Percentiles rank a stretch among this genome's conserved stretches.
These are phyloP conservation scores for Nomada fucata DNA, from an alignment of 2,888 invertebrate species.

Conservation along the genomic window DNA sequence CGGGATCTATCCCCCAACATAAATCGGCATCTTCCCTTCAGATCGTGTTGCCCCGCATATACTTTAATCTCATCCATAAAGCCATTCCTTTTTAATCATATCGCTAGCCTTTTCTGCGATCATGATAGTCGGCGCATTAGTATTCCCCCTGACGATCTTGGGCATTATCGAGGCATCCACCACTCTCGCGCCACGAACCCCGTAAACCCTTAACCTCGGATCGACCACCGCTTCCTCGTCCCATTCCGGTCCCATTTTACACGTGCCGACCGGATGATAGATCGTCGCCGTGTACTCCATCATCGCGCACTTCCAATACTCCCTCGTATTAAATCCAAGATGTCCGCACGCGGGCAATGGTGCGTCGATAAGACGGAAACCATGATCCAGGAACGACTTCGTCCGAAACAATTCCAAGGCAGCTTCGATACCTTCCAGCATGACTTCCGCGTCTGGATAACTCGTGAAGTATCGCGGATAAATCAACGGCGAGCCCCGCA, in stretches of 20 bases:
- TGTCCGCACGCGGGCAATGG: slow-evolving; percentile 31
- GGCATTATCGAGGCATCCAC: slow-evolving; percentile 90
- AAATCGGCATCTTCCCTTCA: not conserved
- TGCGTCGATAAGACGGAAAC: slow-evolving; percentile 19
- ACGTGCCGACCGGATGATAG: slow-evolving; percentile 89
- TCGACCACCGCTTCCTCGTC: slow-evolving; percentile 89
- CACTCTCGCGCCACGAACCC: slow-evolving; percentile 87
- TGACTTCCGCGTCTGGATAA: slow-evolving; percentile 87
- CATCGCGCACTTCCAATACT: slow-evolving; percentile 88
- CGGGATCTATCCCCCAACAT: not conserved
- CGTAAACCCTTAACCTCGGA: slow-evolving; percentile 87
- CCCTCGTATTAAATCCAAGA: not conserved
- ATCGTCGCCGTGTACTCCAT: slow-evolving; percentile 89
- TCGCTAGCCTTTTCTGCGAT: slow-evolving; percentile 86
- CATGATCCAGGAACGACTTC: slow-evolving; percentile 18
- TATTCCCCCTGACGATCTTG: slow-evolving; percentile 85
- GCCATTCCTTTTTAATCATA: slow-evolving; percentile 81
- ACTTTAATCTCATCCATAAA: slow-evolving; percentile 23
- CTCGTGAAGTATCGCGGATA: slow-evolving; percentile 89
- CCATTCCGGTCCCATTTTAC: slow-evolving; percentile 89
- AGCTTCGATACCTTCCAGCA: slow-evolving; percentile 87
- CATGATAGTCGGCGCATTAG: slow-evolving; percentile 86
- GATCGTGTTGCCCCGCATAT: not conserved
- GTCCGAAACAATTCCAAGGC: slow-evolving; percentile 85
- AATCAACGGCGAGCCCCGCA: slow-evolving; percentile 89